Base-by-base conservation (phyloP, 2,113 vertebrate genomes). In the Calidris pugnax region DNA sequence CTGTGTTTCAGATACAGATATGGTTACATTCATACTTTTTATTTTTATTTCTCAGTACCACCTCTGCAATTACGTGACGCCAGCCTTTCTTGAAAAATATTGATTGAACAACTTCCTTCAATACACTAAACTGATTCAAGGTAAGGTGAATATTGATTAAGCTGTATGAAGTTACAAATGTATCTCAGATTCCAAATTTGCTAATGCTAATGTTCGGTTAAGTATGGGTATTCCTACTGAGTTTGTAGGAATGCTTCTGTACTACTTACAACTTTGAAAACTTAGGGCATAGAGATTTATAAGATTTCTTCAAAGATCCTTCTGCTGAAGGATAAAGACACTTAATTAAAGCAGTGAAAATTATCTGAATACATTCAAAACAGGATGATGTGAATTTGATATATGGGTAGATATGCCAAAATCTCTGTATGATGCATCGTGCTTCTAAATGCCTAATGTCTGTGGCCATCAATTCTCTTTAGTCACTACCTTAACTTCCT, bases 361-460 rank as follows among this genome's bases (percentile, higher is more conserved):
- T n/a, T 21, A 20, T 16, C 62, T 28, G 37, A 28, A 56, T 8
- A 11, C 47, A 50, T 6, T 35, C 74, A 72, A 30, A 60, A 14
- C 62, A 75, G 53, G 27, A 8, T 7, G 56, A 3, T 13, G 39
- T 20, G 43, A 82, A 2, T 43, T 41, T 15, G 27, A 18, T 33
- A 6, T 2, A 5, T 2, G 0, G 3, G 33, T 0, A 72, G 24
- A n/a, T 5, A 3, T 21, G 23, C 19, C 50, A 48, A 35, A 57
- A 67, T 5, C 74, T 43, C 32, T 43, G 47, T 27, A 15, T 7
- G 18, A n/a, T 17, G n/a, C 5, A 3, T 8, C 0, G 1, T 18
- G 43, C 35, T 68, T 69, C 83, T 47, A 15, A 69, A 57, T 18
- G 22, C 73, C 63, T 50, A 18, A 0, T 15, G 35, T 13, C 55